Conservation (phyloP, 2,797 vertebrate species). For the Hylomyscus alleni region DNA sequence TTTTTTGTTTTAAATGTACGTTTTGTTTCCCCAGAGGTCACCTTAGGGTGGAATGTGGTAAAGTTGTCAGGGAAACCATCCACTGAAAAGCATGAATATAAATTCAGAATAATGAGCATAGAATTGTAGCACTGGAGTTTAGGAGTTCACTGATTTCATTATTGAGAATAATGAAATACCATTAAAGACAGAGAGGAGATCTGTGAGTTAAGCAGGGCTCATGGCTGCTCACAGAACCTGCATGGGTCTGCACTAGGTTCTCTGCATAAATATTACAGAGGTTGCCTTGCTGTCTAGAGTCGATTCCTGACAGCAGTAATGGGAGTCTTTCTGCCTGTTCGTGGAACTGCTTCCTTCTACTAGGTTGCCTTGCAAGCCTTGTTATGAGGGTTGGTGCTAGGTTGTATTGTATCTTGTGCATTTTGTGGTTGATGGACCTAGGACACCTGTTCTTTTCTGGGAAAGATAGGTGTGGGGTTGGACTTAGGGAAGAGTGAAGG, state of each 20-base stretch:
- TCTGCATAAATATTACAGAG: not conserved
- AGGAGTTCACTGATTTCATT: not conserved
- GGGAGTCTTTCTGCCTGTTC: not conserved
- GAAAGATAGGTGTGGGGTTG: rapidly evolving
- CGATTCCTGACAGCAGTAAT: not conserved
- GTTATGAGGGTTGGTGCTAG: too few relatives aligned
- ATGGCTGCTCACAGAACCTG: not conserved
- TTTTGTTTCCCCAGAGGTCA: not conserved
- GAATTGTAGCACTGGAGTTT: not conserved
- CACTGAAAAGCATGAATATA: constrained; percentile 1
- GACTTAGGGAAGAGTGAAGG: too few relatives aligned
- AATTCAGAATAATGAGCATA: not conserved
- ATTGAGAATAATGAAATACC: not conserved
- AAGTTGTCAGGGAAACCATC: not conserved
- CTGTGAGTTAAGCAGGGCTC: too few relatives aligned
- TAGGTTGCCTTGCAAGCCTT: not conserved
- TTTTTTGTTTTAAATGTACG: not conserved
- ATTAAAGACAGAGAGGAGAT: not conserved
- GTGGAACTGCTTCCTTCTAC: too few relatives aligned
- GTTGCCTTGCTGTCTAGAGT: not conserved
- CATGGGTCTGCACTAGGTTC: too few relatives aligned
- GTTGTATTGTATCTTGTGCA: not conserved
- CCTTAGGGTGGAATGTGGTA: not conserved
- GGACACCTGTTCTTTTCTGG: too few relatives aligned
- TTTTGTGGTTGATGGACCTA: too few relatives aligned